Base-by-base conservation (phyloP, 2,113 vertebrate species). In the Larimichthys crocea region DNA sequence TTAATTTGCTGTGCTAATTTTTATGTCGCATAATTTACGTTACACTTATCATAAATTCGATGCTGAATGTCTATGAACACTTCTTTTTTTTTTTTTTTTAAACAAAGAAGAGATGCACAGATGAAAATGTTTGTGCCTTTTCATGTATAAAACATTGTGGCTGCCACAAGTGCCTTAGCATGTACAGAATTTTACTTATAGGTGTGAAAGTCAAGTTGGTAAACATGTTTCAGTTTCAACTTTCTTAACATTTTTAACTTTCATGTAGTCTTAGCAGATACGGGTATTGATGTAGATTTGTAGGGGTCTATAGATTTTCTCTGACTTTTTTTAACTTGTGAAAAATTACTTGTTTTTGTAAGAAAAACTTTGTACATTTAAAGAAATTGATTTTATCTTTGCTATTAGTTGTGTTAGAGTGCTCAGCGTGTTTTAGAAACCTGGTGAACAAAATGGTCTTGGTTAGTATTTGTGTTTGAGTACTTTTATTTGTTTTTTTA, bases 111-210 rank as follows among this genome's bases (percentile, higher is more conserved):
- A 82, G 74, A 63, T 74, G n/a, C 53, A 19, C 17, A 6, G 3
- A 65, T 74, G 3, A 79, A 48, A 60, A 22, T 16, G 15, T 26
- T 8, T 53, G 57, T 84, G n/a, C 31, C 31, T 86, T 86, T 72
- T 73, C 20, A 35, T 91, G 66, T 87, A 80, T 57, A 68, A 85
- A 90, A 80, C 60, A 71, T 82, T 86, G 71, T 92, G 93, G 91
- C 92, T 91, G 91, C 93, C 93, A 89, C 88, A 91, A 89, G 93
- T 94, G 93, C 93, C 93, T 94, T 93, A 84, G 16, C 19, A 2
- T 93, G 91, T 94, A 93, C 85, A 94, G 75, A 88, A 50, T 82
- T 76, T 56, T 1, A 60, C 17, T 62, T 74, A 6, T 72, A 50
- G 62, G 69, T 42, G 46, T 59, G 3, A 53, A 80, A 82, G 59